Evolutionary conservation across 1,140 invertebrate species (phyloP).

Genomic region (Pogonomyrmex barbatus): DNA sequence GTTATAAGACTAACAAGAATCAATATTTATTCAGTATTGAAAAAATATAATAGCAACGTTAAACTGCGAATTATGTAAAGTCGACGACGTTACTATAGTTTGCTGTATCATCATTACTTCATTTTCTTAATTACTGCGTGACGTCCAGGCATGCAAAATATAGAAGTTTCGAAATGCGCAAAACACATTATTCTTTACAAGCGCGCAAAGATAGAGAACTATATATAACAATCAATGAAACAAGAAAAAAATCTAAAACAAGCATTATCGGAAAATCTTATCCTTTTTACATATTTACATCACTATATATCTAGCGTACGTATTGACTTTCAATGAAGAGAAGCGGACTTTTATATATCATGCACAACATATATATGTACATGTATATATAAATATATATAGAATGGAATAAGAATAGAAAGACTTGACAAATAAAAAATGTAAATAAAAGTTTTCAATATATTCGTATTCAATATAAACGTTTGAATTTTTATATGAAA

Average conservation of each 20-base stretch:
- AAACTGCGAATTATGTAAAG: slow-evolving; percentile 10
- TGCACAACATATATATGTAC: too few species aligned
- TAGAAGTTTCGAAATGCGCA: background rate
- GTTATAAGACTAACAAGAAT: slow-evolving; percentile 21
- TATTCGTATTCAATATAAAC: too few species aligned
- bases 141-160: slow-evolving; percentile 5
- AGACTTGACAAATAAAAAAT: too few species aligned
- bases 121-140: slow-evolving; percentile 49
- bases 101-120: slow-evolving; percentile 46
- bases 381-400: background rate
- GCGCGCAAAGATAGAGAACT: background rate
- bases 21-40: slow-evolving; percentile 33
- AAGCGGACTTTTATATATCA: too few species aligned
- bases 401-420: too few species aligned
- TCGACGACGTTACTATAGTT: background rate
- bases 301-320: background rate
- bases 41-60: slow-evolving; percentile 20
- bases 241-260: background rate
- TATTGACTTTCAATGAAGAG: background rate
- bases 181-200: background rate
- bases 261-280: slow-evolving; percentile 6
- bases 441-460: too few species aligned
- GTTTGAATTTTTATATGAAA: too few species aligned
- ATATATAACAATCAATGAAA: slow-evolving; percentile 20
- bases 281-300: background rate